These are phyloP conservation scores for Callopanchax toddi DNA, from an alignment of 2,113 vertebrate species.

Conservation along the genomic window DNA sequence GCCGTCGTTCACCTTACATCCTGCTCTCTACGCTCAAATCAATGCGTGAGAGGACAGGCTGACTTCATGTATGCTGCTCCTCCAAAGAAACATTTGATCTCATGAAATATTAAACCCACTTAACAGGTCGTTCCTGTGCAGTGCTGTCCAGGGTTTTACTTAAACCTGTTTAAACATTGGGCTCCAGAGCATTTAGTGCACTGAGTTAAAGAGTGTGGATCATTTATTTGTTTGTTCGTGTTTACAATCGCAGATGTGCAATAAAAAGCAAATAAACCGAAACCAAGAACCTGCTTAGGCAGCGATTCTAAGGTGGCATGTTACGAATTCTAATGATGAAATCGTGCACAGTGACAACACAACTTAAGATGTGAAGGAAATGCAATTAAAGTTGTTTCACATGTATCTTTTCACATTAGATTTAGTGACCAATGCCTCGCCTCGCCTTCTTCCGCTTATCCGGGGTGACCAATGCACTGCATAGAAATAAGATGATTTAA, in stretches of 20 bases:
- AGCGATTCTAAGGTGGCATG: slow-evolving; percentile 25
- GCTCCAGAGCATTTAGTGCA: slow-evolving; percentile 24
- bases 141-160: slow-evolving; percentile 28
- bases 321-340: slow-evolving; percentile 30
- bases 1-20: slow-evolving; percentile 7
- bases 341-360: slow-evolving; percentile 4
- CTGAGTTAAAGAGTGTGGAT: background rate
- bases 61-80: slow-evolving; percentile 53
- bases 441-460: too few species aligned
- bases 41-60: slow-evolving; percentile 36
- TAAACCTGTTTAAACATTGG: slow-evolving; percentile 34
- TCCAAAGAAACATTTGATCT: slow-evolving; percentile 49
- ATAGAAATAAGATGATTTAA: slow-evolving; percentile 6
- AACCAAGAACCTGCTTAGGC: background rate
- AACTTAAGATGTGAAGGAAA: slow-evolving; percentile 1
- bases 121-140: slow-evolving; percentile 57
- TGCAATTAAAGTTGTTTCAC: slow-evolving; percentile 9
- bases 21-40: slow-evolving; percentile 14
- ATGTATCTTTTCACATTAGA: background rate
- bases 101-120: slow-evolving; percentile 73
- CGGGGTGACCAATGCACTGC: background rate
- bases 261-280: slow-evolving; percentile 1
- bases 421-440: too few species aligned
- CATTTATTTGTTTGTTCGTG: background rate
- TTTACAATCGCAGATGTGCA: background rate